Conservation (phyloP, 2,888 invertebrate species). For the Oegoconia quadripuncta region DNA sequence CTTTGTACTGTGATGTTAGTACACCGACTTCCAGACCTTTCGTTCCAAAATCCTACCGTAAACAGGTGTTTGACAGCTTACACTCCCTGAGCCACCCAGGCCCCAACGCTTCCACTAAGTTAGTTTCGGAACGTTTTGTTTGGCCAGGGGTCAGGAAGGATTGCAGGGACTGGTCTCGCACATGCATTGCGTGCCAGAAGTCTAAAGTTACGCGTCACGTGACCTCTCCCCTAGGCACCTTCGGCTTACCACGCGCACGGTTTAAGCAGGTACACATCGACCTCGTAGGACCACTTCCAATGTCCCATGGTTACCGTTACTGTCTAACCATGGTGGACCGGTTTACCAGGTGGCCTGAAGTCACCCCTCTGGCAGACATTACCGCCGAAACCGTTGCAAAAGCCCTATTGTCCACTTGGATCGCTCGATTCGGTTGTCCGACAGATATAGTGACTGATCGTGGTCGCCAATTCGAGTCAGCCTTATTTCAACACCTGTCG, state of each 20-base stretch:
- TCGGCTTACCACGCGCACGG: constrained; percentile 21
- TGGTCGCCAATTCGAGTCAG: constrained; percentile 33
- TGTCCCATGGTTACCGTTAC: constrained; percentile 20
- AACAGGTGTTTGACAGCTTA: constrained; percentile 13
- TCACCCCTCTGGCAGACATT: constrained; percentile 36
- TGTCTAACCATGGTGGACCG: constrained; percentile 30
- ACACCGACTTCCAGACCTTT: constrained; percentile 15
- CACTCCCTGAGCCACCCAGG: constrained; percentile 21
- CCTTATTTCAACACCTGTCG: constrained; percentile 18
- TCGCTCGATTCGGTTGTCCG: constrained; percentile 51
- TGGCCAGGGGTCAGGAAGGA: constrained; percentile 19
- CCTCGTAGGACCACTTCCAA: constrained; percentile 23
- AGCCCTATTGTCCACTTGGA: constrained; percentile 44
- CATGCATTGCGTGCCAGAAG: constrained; percentile 15
- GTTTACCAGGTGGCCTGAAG: constrained; percentile 47
- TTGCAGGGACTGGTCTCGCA: constrained; percentile 15
- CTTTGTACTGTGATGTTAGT: constrained; percentile 20
- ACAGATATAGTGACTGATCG: constrained; percentile 24
- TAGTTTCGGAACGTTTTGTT: constrained; percentile 16
- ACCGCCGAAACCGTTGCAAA: constrained; percentile 40
- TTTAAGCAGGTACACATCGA: constrained; percentile 40
- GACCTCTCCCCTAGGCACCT: constrained; percentile 12
- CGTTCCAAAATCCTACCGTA: constrained; percentile 11
- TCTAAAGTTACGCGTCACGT: constrained; percentile 14
- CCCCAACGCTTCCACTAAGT: constrained; percentile 7